Base-by-base conservation (phyloP, 2,113 vertebrate species). In the Bucco capensis region DNA sequence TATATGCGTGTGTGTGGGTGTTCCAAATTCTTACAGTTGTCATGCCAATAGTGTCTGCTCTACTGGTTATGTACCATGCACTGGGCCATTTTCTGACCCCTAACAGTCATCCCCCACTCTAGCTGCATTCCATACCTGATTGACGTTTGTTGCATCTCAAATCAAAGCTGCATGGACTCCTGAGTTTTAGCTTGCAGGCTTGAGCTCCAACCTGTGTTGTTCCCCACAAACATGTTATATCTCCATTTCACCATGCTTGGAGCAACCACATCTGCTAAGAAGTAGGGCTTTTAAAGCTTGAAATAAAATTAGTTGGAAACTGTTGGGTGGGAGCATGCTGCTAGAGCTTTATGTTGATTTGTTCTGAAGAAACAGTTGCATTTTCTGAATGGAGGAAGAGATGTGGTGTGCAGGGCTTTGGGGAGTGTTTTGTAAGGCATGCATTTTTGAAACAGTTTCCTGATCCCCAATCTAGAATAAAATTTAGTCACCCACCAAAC, bases 161-260 rank as follows among this genome's bases (percentile, higher is more conserved):
- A 92, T 78, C 91, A 69, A 67, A 93, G 77, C 72, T 96, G 97
- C 97, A 97, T 97, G 97, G 93, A 69, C 95, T 97, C 88, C 91
- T 91, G 90, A 96, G 79, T 95, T 97, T 93, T 66, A 65, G 88
- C 96, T 97, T 89, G 94, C 83, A 93, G 86, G 86, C 96, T 97
- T 96, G 66, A 97, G 95, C 94, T 92, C 95, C 90, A 50, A 37
- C 81, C 83, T 87, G 83, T 38, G 70, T 76, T 89, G 37, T 76
- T 73, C 72, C 56, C 86, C 69, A 49, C 93, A 40, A 94, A 72
- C 83, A 80, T 90, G 89, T 56, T 87, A 3, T 75, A 83, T 90
- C 83, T 71, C 93, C 74, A 78, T 97, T 96, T 97, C 85, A 87
- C 56, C 81, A 33, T 97, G 96, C 96, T 97, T 97, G 95, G 77